These are phyloP conservation scores for Oscheius sp. DNA, from an alignment of 2,888 invertebrate species.

Conservation along the genomic window DNA sequence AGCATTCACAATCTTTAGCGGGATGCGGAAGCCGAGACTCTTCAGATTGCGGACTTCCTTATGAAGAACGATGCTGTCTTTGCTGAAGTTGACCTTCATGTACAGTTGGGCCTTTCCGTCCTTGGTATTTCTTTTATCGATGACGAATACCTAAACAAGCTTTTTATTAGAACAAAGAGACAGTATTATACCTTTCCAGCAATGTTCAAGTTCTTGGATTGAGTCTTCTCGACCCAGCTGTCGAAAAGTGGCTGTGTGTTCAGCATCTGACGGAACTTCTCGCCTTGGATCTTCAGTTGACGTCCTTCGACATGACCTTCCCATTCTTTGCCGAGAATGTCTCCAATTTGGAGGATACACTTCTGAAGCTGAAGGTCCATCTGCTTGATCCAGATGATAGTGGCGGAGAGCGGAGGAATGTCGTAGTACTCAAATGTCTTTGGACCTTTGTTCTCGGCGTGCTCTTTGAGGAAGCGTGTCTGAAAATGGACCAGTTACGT, in stretches of 20 bases:
- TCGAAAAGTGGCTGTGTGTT: constrained; percentile 97
- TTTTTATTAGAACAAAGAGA: not conserved
- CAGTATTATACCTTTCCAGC: constrained; percentile 52
- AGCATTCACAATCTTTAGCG: constrained; percentile 96
- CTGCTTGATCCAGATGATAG: constrained; percentile 93
- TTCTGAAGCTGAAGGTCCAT: constrained; percentile 96
- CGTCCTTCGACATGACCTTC: constrained; percentile 96
- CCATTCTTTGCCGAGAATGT: constrained; percentile 95
- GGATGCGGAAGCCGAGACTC: constrained; percentile 94
- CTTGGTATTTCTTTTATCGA: constrained; percentile 49
- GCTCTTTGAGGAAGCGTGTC: constrained; percentile 82
- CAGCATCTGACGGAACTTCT: constrained; percentile 93
- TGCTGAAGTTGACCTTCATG: constrained; percentile 90
- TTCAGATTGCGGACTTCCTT: constrained; percentile 96
- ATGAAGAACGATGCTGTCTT: constrained; percentile 96
- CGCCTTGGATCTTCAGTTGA: constrained; percentile 90
- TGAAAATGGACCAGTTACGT: constrained; percentile 5
- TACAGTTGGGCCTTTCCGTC: constrained; percentile 80
- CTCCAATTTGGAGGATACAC: constrained; percentile 95
- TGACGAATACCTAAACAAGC: constrained; percentile 35
- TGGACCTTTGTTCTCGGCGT: constrained; percentile 81
- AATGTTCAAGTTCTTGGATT: constrained; percentile 73
- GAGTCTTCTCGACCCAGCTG: constrained; percentile 85
- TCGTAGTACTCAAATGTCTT: constrained; percentile 85
- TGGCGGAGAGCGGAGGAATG: constrained; percentile 95